phyloP scores from a whole-genome alignment of 2,113 vertebrate genomes.

The Sylvietta virens region DNA sequence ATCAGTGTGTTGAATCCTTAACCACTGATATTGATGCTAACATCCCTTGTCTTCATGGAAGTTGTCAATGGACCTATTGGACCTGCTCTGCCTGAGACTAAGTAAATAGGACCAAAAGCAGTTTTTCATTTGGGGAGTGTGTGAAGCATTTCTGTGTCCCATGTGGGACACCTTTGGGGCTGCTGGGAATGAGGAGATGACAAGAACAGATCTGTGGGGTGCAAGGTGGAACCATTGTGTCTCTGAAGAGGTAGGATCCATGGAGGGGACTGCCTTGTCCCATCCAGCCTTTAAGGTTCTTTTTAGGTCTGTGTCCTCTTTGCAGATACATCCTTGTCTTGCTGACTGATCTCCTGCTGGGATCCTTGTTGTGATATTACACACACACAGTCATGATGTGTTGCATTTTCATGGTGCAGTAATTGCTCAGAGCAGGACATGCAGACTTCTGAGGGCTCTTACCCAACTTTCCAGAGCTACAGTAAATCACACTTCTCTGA shows the following conservation, averaged over 20 bases:
- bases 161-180: background rate
- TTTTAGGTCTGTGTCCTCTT: background rate
- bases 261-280: background rate
- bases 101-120: background rate
- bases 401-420: fast-evolving
- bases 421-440: background rate
- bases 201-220: background rate
- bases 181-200: fast-evolving
- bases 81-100: background rate
- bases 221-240: background rate
- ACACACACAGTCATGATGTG: fast-evolving
- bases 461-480: background rate
- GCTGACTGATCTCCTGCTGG: background rate
- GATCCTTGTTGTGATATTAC: fast-evolving
- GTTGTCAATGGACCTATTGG: background rate
- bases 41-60: background rate
- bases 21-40: background rate
- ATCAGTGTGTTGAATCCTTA: background rate
- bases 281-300: background rate
- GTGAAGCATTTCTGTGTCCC: background rate
- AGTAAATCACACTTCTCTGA: background rate
- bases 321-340: background rate
- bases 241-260: background rate
- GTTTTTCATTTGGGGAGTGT: background rate
- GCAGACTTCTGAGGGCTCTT: background rate